Conservation (phyloP, 1,140 invertebrate species). For the Druon quercuslanigerum region DNA sequence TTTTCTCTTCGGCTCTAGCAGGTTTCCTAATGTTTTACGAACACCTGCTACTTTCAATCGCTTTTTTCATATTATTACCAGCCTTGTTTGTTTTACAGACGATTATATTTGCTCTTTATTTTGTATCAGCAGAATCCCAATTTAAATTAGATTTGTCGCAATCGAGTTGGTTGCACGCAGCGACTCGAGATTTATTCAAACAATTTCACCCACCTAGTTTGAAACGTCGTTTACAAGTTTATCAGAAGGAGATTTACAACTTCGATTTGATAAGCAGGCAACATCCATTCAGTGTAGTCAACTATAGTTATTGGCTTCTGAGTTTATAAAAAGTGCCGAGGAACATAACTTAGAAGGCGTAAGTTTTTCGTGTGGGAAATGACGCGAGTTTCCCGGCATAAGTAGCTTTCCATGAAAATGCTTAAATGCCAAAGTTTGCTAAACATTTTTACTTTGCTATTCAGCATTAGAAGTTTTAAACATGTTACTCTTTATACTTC, state of each 20-base stretch:
- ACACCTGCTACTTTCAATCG: too few relatives aligned
- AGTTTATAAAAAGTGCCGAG: background rate
- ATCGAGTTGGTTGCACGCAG: too few relatives aligned
- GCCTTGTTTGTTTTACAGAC: too few relatives aligned
- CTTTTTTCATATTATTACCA: too few relatives aligned
- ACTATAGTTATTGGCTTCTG: background rate
- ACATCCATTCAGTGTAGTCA: background rate
- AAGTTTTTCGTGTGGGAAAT: slow-evolving; percentile 21
- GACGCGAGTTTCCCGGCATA: slow-evolving; percentile 15
- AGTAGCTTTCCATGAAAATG: slow-evolving; percentile 6
- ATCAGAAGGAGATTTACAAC: background rate
- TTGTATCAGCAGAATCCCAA: too few relatives aligned
- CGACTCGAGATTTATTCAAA: too few relatives aligned
- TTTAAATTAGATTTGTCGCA: too few relatives aligned
- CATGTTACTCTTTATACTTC: slow-evolving; percentile 9
- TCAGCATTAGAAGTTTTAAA: slow-evolving; percentile 2
- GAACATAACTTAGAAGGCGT: slow-evolving; percentile 6
- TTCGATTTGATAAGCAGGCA: slow-evolving; percentile 15
- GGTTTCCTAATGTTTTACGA: too few relatives aligned
- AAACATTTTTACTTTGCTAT: slow-evolving; percentile 3
- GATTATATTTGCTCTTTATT: too few relatives aligned
- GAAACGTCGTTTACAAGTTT: slow-evolving; percentile 13
- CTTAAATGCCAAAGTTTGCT: slow-evolving; percentile 20
- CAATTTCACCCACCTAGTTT: background rate
- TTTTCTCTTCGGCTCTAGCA: too few relatives aligned